These are phyloP conservation scores for Rapana venosa DNA, from an alignment of 2,888 invertebrate genomes.

Conservation along the genomic window DNA sequence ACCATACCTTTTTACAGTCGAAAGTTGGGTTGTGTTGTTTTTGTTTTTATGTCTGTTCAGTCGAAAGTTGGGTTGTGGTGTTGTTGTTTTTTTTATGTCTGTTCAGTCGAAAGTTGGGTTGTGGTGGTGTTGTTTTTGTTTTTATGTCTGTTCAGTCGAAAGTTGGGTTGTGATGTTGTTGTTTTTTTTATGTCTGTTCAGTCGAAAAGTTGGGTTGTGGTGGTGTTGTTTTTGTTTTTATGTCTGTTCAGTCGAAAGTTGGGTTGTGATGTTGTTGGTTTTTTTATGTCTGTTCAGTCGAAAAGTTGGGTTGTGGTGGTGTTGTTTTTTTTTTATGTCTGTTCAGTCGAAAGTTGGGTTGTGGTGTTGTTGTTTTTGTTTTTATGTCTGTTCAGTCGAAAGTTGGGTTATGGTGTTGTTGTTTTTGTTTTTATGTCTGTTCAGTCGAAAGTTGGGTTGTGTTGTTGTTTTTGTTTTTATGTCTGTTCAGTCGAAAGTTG, in stretches of 20 bases:
- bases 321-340: background rate
- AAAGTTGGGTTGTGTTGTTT: constrained; percentile 45
- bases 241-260: background rate
- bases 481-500: constrained; percentile 11
- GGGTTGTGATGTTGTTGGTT: background rate
- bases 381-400: too few species aligned
- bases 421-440: constrained; percentile 43
- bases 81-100: constrained; percentile 26
- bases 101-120: background rate
- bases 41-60: background rate
- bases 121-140: background rate
- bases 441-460: background rate
- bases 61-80: background rate
- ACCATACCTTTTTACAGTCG: too few species aligned
- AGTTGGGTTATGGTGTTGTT: constrained; percentile 49
- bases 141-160: too few species aligned
- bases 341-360: too few species aligned
- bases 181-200: too few species aligned
- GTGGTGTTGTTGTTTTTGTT: constrained; percentile 48
- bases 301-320: background rate
- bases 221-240: constrained; percentile 43
- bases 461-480: background rate
- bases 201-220: constrained; percentile 49
- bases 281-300: constrained; percentile 25
- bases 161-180: too few species aligned